Conservation (phyloP, 2,797 vertebrate genomes). For the Astyanax mexicanus region DNA sequence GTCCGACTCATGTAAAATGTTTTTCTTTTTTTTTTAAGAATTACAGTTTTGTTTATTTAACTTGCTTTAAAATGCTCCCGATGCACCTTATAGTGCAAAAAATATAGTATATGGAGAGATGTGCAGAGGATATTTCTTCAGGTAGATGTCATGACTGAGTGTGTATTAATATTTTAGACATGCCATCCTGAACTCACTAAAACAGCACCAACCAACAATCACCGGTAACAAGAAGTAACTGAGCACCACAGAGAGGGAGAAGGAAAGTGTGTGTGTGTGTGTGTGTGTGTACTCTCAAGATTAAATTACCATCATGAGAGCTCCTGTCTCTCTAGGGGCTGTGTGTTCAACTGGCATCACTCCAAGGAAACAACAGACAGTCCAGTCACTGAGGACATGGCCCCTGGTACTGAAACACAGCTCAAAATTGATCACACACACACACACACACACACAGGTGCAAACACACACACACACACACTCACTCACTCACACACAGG, state of each 20-base stretch:
- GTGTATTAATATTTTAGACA: too few relatives aligned
- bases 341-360: constrained; percentile 9
- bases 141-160: too few relatives aligned
- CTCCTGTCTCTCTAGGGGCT: constrained; percentile 19
- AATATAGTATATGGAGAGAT: too few relatives aligned
- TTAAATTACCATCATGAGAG: constrained; percentile 28
- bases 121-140: too few relatives aligned
- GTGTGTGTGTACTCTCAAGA: constrained; percentile 5
- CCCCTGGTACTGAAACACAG: constrained; percentile 20
- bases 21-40: too few relatives aligned
- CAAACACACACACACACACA: background rate
- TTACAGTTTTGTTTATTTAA: too few relatives aligned
- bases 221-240: background rate
- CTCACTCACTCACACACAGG: too few relatives aligned
- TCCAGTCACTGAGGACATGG: constrained; percentile 28
- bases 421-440: background rate
- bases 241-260: background rate
- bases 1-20: too few relatives aligned
- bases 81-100: too few relatives aligned
- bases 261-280: background rate
- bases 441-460: background rate
- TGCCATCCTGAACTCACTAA: background rate
- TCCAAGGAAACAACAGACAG: constrained; percentile 8
- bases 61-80: too few relatives aligned
- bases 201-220: background rate